These are phyloP conservation scores for Augochlorella aurata DNA, from an alignment of 2,888 invertebrate genomes.

Conservation along the genomic window DNA sequence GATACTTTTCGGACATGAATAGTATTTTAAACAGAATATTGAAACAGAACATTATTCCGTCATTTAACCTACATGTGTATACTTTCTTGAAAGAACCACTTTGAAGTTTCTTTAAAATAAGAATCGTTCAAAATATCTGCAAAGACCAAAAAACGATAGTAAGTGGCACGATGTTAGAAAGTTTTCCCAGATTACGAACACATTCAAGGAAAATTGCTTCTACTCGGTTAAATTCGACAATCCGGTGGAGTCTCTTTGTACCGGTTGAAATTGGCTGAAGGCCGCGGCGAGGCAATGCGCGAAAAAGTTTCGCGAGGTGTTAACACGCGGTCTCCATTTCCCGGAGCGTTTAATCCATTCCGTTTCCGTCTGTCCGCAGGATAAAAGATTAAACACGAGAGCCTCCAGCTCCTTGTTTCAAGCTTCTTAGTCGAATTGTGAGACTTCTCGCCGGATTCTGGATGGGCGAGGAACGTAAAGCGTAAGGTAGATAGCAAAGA, in stretches of 20 bases:
- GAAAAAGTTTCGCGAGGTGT: constrained; percentile 1
- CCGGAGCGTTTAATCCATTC: not conserved
- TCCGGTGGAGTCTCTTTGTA: not conserved
- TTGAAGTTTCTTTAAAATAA: too few relatives aligned
- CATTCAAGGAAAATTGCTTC: not conserved
- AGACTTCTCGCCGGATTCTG: constrained; percentile 43
- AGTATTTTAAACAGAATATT: too few relatives aligned
- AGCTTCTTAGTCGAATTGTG: constrained; percentile 30
- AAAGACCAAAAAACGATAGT: too few relatives aligned
- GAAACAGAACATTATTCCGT: too few relatives aligned
- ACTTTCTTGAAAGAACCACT: too few relatives aligned
- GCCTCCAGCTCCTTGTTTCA: constrained; percentile 9
- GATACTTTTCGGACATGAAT: too few relatives aligned
- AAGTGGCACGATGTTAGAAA: too few relatives aligned
- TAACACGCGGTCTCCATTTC: not conserved
- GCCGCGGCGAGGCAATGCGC: not conserved
- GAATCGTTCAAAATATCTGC: too few relatives aligned
- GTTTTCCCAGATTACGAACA: too few relatives aligned
- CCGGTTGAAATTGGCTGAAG: not conserved
- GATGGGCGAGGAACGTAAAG: constrained; percentile 42
- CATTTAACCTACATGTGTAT: too few relatives aligned
- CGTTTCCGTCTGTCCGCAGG: not conserved
- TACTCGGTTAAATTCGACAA: not conserved
- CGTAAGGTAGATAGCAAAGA: constrained; percentile 75
- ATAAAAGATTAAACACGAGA: constrained; percentile 3